Conservation (phyloP, 1,140 invertebrate species). For the Plectrocnemia conspersa region DNA sequence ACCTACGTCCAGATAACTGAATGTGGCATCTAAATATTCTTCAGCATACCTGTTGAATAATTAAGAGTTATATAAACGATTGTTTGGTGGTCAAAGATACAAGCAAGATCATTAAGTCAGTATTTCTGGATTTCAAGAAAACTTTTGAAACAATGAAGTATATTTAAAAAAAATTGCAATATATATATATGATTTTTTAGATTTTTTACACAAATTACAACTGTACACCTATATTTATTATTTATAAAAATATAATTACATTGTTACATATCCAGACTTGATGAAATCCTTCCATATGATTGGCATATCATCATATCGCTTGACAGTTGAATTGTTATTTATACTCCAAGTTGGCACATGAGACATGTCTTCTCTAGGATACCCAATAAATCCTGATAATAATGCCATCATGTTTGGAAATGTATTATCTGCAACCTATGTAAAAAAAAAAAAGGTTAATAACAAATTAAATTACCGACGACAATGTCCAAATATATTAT, state of each 20-base stretch:
- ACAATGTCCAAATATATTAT: too few relatives aligned
- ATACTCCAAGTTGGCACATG: slow-evolving; percentile 28
- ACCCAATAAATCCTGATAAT: slow-evolving; percentile 48
- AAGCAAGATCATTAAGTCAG: too few relatives aligned
- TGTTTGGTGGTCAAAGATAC: too few relatives aligned
- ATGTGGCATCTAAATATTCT: slow-evolving; percentile 30
- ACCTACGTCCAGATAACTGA: slow-evolving; percentile 27
- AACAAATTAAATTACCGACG: background rate
- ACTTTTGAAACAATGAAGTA: too few relatives aligned
- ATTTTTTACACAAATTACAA: too few relatives aligned
- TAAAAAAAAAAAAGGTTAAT: slow-evolving; percentile 6
- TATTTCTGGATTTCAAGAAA: too few relatives aligned
- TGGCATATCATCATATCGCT: slow-evolving; percentile 59
- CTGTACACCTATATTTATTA: background rate
- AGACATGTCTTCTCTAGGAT: slow-evolving; percentile 22
- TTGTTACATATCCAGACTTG: slow-evolving; percentile 57
- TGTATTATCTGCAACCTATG: slow-evolving; percentile 65
- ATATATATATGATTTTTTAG: background rate
- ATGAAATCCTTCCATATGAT: slow-evolving; percentile 64
- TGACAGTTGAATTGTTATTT: slow-evolving; percentile 38
- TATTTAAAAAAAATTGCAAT: too few relatives aligned
- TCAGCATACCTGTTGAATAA: slow-evolving; percentile 26
- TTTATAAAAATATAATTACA: slow-evolving; percentile 20
- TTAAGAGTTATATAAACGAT: background rate
- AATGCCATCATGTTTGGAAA: slow-evolving; percentile 63